Percentiles rank a stretch among this genome's conserved stretches.
These are phyloP conservation scores for Notodonta ziczac DNA, from an alignment of 2,888 invertebrate genomes.

Conservation along the genomic window DNA sequence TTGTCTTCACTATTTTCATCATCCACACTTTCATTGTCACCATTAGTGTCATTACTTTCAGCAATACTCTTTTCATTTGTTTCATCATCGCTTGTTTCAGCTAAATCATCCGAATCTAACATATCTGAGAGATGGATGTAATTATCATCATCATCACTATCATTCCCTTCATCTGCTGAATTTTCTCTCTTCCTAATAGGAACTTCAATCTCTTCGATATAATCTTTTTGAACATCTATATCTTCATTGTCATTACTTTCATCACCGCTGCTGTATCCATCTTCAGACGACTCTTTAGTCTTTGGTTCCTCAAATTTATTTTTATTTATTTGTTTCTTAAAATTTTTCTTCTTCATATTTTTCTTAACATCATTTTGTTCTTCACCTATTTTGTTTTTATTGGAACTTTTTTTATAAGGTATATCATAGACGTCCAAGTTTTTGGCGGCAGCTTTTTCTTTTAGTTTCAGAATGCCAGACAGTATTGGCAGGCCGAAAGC, in stretches of 20 bases:
- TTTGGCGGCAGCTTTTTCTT: constrained; percentile 72
- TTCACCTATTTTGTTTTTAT: constrained; percentile 51
- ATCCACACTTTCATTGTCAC: constrained; percentile 28
- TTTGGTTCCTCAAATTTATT: constrained; percentile 39
- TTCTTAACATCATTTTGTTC: constrained; percentile 19
- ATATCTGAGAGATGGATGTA: constrained; percentile 72
- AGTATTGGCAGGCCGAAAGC: constrained; percentile 98
- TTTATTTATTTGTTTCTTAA: constrained; percentile 30
- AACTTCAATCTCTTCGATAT: constrained; percentile 68
- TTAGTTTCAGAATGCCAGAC: constrained; percentile 90
- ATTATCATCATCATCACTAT: constrained; percentile 69
- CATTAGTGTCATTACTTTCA: constrained; percentile 38
- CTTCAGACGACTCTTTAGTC: constrained; percentile 69
- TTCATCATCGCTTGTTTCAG: constrained; percentile 51
- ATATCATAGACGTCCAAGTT: constrained; percentile 72
- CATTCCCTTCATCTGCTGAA: constrained; percentile 63
- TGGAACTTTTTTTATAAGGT: constrained; percentile 65
- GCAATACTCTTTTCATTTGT: constrained; percentile 26
- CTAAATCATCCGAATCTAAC: constrained; percentile 68
- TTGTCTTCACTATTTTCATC: constrained; percentile 16
- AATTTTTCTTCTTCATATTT: constrained; percentile 24
- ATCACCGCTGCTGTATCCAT: constrained; percentile 68
- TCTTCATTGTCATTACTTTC: constrained; percentile 35
- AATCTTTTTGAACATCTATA: constrained; percentile 50
- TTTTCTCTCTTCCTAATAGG: constrained; percentile 61